phyloP scores from a whole-genome alignment of 2,797 vertebrate genomes.

The Microctenopoma lineatum region DNA sequence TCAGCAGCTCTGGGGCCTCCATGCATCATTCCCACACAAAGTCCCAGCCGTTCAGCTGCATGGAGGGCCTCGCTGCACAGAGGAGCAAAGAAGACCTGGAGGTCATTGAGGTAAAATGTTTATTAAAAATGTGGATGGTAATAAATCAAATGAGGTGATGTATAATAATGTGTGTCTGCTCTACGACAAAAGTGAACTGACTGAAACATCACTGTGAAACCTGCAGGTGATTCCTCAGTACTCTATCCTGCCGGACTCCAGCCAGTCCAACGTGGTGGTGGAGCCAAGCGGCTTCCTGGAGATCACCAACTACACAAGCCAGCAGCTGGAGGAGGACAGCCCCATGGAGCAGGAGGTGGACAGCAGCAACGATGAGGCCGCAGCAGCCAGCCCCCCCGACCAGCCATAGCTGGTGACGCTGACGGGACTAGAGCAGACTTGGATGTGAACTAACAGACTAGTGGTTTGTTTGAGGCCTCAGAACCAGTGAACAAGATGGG shows the following conservation, averaged over 20 bases:
- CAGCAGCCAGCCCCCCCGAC: conserved; percentile 59
- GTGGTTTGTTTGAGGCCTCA: conserved; percentile 2
- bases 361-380: conserved; percentile 87
- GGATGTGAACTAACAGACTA: conserved; percentile 20
- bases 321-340: conserved; percentile 94
- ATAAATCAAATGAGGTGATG: conserved; percentile 10
- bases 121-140: neutral
- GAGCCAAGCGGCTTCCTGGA: conserved; percentile 98
- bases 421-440: neutral
- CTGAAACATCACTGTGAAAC: conserved; percentile 7
- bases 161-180: neutral
- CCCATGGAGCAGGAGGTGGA: conserved; percentile 94
- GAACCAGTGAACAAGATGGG: neutral
- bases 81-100: conserved; percentile 83
- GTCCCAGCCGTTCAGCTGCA: conserved; percentile 85
- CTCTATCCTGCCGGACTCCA: conserved; percentile 96
- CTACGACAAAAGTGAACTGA: neutral
- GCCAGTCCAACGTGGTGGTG: conserved; percentile 96
- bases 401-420: conserved; percentile 44
- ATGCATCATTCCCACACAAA: conserved; percentile 70
- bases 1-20: conserved; percentile 80
- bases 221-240: conserved; percentile 95
- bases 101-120: conserved; percentile 81
- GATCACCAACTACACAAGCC: conserved; percentile 98
- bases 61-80: conserved; percentile 85